Conservation (phyloP, 2,797 vertebrate species). For the Oryzias sinensis region DNA sequence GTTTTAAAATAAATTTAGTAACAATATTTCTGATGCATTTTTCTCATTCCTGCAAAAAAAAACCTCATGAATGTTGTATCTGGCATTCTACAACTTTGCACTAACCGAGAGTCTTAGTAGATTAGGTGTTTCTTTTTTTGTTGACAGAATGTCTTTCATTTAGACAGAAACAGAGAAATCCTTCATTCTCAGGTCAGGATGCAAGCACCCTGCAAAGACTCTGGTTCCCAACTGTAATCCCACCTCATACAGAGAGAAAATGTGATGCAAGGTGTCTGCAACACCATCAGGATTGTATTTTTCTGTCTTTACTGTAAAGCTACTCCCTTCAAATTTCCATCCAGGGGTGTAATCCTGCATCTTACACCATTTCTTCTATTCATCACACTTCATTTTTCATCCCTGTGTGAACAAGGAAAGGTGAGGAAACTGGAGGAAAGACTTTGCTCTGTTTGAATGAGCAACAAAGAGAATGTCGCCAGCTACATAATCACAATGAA, state of each 20-base stretch:
- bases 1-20: too few species aligned
- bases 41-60: too few species aligned
- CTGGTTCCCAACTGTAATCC: conserved; percentile 64
- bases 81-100: too few species aligned
- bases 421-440: conserved; percentile 76
- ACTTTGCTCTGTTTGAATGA: conserved; percentile 63
- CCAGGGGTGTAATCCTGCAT: conserved; percentile 74
- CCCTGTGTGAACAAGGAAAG: conserved; percentile 64
- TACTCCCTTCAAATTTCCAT: conserved; percentile 70
- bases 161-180: conserved; percentile 52
- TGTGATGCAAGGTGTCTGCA: conserved; percentile 75
- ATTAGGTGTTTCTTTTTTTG: conserved; percentile 21
- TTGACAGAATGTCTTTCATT: conserved; percentile 36
- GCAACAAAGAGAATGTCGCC: conserved; percentile 61
- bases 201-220: conserved; percentile 56
- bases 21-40: too few species aligned
- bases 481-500: conserved; percentile 42
- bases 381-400: conserved; percentile 73
- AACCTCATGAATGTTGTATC: too few species aligned
- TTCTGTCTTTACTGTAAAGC: conserved; percentile 72
- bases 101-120: conserved; percentile 1
- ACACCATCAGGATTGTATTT: conserved; percentile 73
- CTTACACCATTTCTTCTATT: conserved; percentile 69
- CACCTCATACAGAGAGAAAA: conserved; percentile 63
- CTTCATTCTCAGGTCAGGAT: conserved; percentile 65